Evolutionary conservation across 2,797 vertebrate genomes (phyloP).

Genomic region (Oceanodroma leucorhoa): DNA sequence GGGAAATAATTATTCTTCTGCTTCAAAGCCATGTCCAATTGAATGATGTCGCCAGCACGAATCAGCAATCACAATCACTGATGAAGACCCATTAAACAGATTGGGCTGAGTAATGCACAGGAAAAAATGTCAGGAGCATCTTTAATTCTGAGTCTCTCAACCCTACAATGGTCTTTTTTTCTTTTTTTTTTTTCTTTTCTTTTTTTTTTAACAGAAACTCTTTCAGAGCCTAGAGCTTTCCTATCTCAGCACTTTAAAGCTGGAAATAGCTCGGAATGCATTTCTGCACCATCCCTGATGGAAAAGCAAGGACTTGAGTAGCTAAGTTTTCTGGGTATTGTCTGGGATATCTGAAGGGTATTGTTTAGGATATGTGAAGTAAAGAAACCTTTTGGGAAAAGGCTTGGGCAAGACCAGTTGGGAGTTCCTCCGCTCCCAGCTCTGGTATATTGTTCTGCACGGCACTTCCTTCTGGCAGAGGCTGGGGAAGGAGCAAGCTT

Average conservation of each 20-base stretch:
- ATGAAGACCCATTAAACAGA: constrained; percentile 74
- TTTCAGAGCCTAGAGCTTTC: background rate
- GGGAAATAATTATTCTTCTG: constrained; percentile 73
- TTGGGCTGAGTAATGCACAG: constrained; percentile 68
- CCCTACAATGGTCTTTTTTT: background rate
- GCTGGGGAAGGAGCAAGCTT: background rate
- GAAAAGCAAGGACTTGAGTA: background rate
- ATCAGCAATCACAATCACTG: constrained; percentile 68
- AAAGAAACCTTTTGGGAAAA: background rate
- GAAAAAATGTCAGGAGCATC: constrained; percentile 52
- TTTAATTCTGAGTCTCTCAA: constrained; percentile 51
- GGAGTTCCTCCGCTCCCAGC: background rate
- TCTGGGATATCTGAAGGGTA: background rate
- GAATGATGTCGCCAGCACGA: constrained; percentile 66
- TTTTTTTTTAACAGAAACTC: background rate
- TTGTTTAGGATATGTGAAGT: background rate
- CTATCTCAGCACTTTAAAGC: constrained; percentile 5
- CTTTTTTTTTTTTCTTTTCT: background rate
- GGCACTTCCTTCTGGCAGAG: background rate
- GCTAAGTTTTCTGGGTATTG: background rate
- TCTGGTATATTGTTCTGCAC: background rate
- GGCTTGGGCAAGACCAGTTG: background rate
- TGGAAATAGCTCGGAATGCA: background rate
- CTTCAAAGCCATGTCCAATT: constrained; percentile 70
- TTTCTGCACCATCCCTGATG: background rate